Evolutionary conservation across 2,888 invertebrate genomes (phyloP), one percentile per base, ranked within the genome.

Genomic region (Patella pellucida): DNA sequence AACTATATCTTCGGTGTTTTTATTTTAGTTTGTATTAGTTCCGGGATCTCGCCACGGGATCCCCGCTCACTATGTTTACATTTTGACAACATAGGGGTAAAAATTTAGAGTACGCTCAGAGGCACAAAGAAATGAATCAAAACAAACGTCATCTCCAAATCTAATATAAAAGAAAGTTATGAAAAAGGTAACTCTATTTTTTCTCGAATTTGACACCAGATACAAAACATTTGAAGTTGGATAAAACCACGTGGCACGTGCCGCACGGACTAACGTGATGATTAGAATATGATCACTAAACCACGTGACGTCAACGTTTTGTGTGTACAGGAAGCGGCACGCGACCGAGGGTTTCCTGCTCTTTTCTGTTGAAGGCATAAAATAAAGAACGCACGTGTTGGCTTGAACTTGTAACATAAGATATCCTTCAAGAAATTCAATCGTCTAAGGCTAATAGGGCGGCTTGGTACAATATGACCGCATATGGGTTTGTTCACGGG

Each of bases 241-340:
- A 62, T 62, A 62, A 41, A 41, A 62, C 62, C 23, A 62, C 62
- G 62, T 62, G 62, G 62, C 62, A 62, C 62, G 62, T 62, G 62
- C 62, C 14, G 62, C 62, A 62, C 62, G 62, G 23, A 23, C 62
- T 62, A 19, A 23, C 62, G 62, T 62, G 62, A 62, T 62, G 62
- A 62, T 62, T 62, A 62, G 62, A 62, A 62, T 62, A 62, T 23
- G 11, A 62, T 62, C 62, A 62, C 11, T 19, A 19, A 23, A 62
- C 62, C 62, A 62, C 62, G 62, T 62, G 62, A 62, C 62, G 62
- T 62, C 19, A 62, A 62, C 62, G 62, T 62, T 62, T 62, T 62
- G 62, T 62, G 62, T 62, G 62, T 23, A 62, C 62, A 62, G 62
- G 62, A 62, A 62, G 14, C 62, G 62, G 19, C 62, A 62, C 62